A percentile compares a stretch with the other conserved stretches of the same genome.
Conservation (phyloP, 1,140 invertebrate genomes). For the Drosophila pectinifera region DNA sequence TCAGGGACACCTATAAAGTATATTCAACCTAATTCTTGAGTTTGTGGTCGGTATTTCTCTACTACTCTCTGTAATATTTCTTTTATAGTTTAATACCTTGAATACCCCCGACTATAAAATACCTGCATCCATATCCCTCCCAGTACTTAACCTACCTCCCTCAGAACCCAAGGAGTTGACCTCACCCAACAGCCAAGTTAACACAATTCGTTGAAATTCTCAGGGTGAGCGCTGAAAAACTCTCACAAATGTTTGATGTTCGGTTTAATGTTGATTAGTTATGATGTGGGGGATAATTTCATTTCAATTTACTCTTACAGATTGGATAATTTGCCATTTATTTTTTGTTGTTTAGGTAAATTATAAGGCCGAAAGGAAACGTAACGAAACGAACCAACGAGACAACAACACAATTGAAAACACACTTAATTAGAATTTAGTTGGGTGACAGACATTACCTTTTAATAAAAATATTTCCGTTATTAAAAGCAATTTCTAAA, state of each 20-base stretch:
- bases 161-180: conserved; percentile 1
- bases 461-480: conserved; percentile 85
- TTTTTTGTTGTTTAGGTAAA: conserved; percentile 25
- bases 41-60: neutral
- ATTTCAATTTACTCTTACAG: conserved; percentile 1
- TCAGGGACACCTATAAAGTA: neutral
- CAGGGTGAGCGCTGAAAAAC: neutral
- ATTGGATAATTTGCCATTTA: conserved; percentile 40
- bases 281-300: conserved; percentile 14
- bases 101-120: neutral
- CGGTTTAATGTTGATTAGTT: conserved; percentile 18
- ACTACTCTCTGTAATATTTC: too few relatives aligned
- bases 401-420: conserved; percentile 44
- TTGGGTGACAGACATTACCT: conserved; percentile 69
- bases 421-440: conserved; percentile 49
- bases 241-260: conserved; percentile 29
- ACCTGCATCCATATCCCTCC: too few relatives aligned
- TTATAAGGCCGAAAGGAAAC: conserved; percentile 19
- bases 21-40: conserved; percentile 9
- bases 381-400: conserved; percentile 30
- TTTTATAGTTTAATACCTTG: neutral
- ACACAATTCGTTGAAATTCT: conserved; percentile 7
- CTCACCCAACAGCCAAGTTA: conserved; percentile 13
- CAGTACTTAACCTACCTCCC: neutral
- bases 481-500: conserved; percentile 85